Base-by-base conservation (phyloP, 1,140 invertebrate genomes). In the Campoletis sonorensis region DNA sequence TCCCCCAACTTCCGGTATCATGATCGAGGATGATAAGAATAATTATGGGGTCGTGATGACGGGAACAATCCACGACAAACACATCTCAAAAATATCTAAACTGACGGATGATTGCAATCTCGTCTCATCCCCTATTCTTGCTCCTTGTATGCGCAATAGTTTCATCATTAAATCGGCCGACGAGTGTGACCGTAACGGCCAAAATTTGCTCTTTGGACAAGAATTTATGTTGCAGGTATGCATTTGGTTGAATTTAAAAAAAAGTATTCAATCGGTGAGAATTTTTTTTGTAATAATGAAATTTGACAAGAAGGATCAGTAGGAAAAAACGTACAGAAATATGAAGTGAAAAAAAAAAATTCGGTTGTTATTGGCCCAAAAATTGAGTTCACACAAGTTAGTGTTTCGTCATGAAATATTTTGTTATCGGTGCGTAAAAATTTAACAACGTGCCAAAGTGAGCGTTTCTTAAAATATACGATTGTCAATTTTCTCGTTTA, bases 111-210 rank as follows among this genome's bases (percentile, higher is more conserved):
- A 73, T 33, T 80, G 79, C 37, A 33, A 49, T 2, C 27, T 80
- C 13, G 30, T 80, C 16, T 27, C 49, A 21, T 72, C 68, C 5
- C 79, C 79, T 2, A 40, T 72, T 0, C 70, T 72, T 13, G 58
- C 61, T 37, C 79, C 79, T 15, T 80, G 79, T 51, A 26, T 61
- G 40, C 67, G 79, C n/a, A 80, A 73, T 64, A 58, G 23, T 27
- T 80, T 80, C 30, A 40, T 80, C 11, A 73, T 80, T n/a, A 73
- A 23, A 80, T 58, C 79, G 11, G 70, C 68, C 70, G 79, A 80
- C 27, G 11, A 40, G 7, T 73, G 13, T 23, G 33, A 80, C n/a
- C 33, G 51, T n/a, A 45, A 18, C 1, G 79, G 79, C 16, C n/a
- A 80, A 33, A 80, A 80, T 73, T 23, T 80, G 21, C 30, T 58